These are phyloP conservation scores for Typhlichthys eigenmanni DNA, from an alignment of 2,797 vertebrate species.

Conservation along the genomic window DNA sequence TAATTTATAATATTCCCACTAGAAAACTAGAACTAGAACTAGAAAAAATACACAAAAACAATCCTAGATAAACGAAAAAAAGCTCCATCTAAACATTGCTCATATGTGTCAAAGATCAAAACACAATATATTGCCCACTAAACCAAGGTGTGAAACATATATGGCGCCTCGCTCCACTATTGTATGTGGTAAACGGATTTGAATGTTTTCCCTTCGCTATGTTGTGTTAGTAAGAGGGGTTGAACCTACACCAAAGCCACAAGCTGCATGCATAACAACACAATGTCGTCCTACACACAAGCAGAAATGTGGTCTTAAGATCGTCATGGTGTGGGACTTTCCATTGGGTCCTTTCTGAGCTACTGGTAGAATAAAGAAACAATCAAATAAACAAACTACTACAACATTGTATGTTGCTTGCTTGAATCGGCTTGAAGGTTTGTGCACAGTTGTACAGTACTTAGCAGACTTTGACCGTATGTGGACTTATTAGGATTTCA, in stretches of 20 bases:
- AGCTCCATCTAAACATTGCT: conserved; percentile 69
- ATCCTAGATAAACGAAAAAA: conserved; percentile 76
- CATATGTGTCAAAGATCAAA: conserved; percentile 77
- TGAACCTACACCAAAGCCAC: conserved; percentile 18
- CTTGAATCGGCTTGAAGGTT: too few species aligned
- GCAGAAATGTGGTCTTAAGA: too few species aligned
- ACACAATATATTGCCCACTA: conserved; percentile 58
- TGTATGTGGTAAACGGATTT: conserved; percentile 19
- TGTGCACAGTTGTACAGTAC: too few species aligned
- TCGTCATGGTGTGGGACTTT: too few species aligned
- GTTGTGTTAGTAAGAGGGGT: conserved; percentile 20
- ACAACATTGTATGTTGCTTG: too few species aligned
- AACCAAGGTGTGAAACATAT: conserved; percentile 46
- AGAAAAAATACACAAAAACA: conserved; percentile 57
- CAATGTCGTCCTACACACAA: conserved; percentile 4
- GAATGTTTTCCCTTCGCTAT: conserved; percentile 21
- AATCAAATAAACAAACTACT: too few species aligned
- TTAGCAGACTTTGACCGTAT: too few species aligned
- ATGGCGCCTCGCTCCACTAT: conserved; percentile 28
- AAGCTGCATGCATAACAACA: conserved; percentile 14
- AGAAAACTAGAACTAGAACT: conserved; percentile 47
- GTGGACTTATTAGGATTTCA: too few species aligned
- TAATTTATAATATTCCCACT: conserved; percentile 82
- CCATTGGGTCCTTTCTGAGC: too few species aligned
- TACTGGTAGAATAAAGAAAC: too few species aligned